Conservation (phyloP, 2,888 invertebrate species). For the Incurvaria masculella region DNA sequence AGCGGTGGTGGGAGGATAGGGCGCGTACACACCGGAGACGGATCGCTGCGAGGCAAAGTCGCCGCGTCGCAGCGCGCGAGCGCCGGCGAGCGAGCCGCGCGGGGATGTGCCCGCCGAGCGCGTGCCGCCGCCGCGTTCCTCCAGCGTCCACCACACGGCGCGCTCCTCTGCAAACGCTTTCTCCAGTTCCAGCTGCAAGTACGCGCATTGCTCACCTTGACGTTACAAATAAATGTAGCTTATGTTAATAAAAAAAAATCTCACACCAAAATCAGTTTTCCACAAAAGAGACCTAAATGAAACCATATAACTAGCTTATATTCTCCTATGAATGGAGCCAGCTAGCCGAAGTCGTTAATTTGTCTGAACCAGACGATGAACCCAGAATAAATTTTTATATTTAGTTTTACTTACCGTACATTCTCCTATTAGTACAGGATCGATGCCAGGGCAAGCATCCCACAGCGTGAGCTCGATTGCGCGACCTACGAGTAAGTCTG, state of each 20-base stretch:
- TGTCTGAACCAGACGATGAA: not conserved
- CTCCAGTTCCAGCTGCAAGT: constrained; percentile 62
- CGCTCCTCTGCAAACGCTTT: constrained; percentile 86
- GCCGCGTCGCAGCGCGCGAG: constrained; percentile 62
- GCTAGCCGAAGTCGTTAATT: not conserved
- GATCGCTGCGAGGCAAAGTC: constrained; percentile 76
- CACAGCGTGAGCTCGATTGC: constrained; percentile 84
- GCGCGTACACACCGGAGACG: constrained; percentile 52
- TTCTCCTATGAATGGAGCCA: not conserved
- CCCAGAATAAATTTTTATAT: constrained; percentile 1
- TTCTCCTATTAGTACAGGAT: constrained; percentile 78
- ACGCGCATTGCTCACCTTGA: not conserved
- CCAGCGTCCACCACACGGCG: constrained; percentile 86
- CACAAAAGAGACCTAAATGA: no score
- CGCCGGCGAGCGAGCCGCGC: constrained; percentile 71
- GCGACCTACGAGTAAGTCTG: constrained; percentile 75
- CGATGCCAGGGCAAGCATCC: constrained; percentile 82
- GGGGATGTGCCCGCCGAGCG: constrained; percentile 78
- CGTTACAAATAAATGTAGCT: no score
- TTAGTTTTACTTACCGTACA: constrained; percentile 62
- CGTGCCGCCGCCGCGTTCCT: constrained; percentile 75
- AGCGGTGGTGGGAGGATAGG: no score
- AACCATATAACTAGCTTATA: no score
- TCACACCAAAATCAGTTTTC: no score
- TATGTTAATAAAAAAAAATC: no score